Evolutionary conservation across 2,888 invertebrate species (phyloP).

Genomic region (Catocala nupta): DNA sequence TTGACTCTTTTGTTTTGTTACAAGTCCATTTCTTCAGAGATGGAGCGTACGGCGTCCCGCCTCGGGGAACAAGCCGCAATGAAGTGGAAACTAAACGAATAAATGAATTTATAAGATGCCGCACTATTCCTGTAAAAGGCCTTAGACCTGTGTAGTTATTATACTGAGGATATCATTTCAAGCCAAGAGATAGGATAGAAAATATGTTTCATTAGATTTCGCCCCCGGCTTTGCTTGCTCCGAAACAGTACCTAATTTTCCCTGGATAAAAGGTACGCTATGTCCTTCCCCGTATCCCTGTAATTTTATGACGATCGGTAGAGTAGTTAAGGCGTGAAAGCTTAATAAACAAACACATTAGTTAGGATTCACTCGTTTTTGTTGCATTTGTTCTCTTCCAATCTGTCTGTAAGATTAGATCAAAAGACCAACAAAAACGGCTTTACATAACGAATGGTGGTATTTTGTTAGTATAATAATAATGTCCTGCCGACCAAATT

Average conservation of each 20-base stretch:
- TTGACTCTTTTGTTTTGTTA: constrained; percentile 43
- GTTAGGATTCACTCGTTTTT: neutral
- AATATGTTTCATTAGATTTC: neutral
- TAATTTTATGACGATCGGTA: too few species aligned
- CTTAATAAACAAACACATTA: neutral
- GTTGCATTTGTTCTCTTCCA: too few species aligned
- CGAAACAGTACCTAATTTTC: too few species aligned
- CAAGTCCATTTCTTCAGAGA: constrained; percentile 49
- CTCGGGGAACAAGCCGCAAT: constrained; percentile 44
- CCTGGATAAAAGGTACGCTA: too few species aligned
- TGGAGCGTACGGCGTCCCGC: constrained; percentile 27
- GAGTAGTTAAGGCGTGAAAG: too few species aligned
- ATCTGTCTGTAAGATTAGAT: too few species aligned
- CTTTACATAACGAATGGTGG: too few species aligned
- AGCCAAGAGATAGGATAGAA: neutral
- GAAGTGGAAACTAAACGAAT: constrained; percentile 53
- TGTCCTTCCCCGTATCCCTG: too few species aligned
- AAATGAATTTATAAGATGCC: constrained; percentile 32
- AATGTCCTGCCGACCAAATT: too few species aligned
- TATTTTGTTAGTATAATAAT: too few species aligned
- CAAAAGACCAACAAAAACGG: too few species aligned
- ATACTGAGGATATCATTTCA: neutral
- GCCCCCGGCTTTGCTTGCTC: too few species aligned
- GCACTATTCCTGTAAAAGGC: neutral
- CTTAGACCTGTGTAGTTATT: neutral